A percentile compares a stretch with the other conserved stretches of the same genome.
Conservation (phyloP, 2,797 vertebrate species). For the Brotula barbata region DNA sequence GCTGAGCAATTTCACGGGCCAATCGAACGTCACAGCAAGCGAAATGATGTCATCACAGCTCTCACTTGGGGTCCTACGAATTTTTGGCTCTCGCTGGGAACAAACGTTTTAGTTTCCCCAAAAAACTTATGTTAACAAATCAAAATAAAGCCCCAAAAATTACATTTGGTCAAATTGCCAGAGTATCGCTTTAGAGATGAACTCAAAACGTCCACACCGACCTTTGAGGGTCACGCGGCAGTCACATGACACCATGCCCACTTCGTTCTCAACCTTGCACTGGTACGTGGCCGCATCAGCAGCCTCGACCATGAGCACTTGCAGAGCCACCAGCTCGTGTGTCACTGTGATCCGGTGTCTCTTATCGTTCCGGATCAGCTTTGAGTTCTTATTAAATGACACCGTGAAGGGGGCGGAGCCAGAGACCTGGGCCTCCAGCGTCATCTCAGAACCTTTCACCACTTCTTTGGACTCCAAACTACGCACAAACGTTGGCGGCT, state of each 20-base stretch:
- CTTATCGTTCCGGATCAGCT: slow-evolving; percentile 88
- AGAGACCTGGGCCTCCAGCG: slow-evolving; percentile 86
- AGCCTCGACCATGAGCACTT: slow-evolving; percentile 87
- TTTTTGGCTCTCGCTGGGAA: too few relatives aligned
- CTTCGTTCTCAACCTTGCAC: slow-evolving; percentile 91
- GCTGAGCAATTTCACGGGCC: too few relatives aligned
- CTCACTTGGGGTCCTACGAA: too few relatives aligned
- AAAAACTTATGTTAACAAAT: too few relatives aligned
- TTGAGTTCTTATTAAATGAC: slow-evolving; percentile 90
- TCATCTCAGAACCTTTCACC: slow-evolving; percentile 91
- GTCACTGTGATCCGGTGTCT: slow-evolving; percentile 89
- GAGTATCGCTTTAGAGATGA: not conserved
- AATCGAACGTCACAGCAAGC: too few relatives aligned
- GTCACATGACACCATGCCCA: slow-evolving; percentile 87
- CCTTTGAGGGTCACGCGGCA: slow-evolving; percentile 91
- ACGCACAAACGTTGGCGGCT: slow-evolving; percentile 90
- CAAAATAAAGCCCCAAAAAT: too few relatives aligned
- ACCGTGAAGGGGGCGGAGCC: slow-evolving; percentile 92
- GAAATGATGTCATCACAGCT: too few relatives aligned
- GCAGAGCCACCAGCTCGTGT: slow-evolving; percentile 85
- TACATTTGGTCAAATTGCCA: too few relatives aligned
- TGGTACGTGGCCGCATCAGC: slow-evolving; percentile 89
- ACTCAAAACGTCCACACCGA: slow-evolving; percentile 74
- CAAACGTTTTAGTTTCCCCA: too few relatives aligned
- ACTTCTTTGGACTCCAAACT: slow-evolving; percentile 90